A percentile compares a stretch with the other conserved stretches of the same genome.
Evolutionary conservation across 35 echinoderm and acorn worm genomes (phyloP).

Genomic region (Lytechinus variegatus): DNA sequence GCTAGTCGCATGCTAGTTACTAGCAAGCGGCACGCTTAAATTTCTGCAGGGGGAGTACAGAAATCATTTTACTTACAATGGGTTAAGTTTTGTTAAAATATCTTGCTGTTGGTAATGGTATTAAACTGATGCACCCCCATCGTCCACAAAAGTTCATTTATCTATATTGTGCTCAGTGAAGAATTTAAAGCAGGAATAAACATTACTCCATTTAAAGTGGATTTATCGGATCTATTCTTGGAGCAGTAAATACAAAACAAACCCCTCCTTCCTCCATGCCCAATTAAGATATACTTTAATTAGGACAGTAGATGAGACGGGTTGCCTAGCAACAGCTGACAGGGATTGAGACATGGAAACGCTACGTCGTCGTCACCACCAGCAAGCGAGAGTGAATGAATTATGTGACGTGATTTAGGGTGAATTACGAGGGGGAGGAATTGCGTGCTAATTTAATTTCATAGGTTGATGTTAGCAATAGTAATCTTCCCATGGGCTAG

Average conservation of each 20-base stretch:
- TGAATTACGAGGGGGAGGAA: neutral
- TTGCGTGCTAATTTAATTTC: neutral
- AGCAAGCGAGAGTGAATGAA: neutral
- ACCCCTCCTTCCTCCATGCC: neutral
- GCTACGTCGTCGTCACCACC: neutral
- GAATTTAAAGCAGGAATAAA: no score
- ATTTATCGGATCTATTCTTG: neutral
- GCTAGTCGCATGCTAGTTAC: no score
- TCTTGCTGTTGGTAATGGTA: no score
- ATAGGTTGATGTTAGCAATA: neutral
- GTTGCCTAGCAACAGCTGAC: neutral
- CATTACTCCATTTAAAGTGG: no score
- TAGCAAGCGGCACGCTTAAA: no score
- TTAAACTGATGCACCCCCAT: no score
- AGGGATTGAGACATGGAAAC: neutral
- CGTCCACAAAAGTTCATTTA: no score
- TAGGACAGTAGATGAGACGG: neutral
- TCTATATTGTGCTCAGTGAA: no score
- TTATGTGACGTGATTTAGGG: neutral
- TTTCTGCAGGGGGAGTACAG: no score
- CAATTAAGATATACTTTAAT: neutral
- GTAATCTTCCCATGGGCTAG: neutral
- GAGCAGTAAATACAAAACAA: neutral
- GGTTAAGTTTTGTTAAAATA: no score
- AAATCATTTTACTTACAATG: no score